These are phyloP conservation scores for Anser cygnoides DNA, from an alignment of 2,113 vertebrate genomes.

Conservation along the genomic window DNA sequence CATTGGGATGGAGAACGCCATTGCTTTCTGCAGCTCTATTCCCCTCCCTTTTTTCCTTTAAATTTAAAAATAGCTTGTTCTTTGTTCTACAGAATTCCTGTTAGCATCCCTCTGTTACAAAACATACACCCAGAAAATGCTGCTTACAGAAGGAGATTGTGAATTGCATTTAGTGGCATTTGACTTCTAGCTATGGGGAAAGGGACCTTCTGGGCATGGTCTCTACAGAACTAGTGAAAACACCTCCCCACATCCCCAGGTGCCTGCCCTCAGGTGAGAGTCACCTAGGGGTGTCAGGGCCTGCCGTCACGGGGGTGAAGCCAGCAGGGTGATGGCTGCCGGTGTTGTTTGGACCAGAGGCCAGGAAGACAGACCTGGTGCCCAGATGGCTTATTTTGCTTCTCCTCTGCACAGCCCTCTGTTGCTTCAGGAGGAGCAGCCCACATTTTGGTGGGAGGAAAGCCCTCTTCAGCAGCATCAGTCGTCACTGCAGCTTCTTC, in stretches of 20 bases:
- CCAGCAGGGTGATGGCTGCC: not conserved
- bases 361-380: fast-evolving
- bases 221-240: not conserved
- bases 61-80: not conserved
- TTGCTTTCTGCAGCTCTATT: not conserved
- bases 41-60: not conserved
- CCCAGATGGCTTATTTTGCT: not conserved
- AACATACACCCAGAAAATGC: not conserved
- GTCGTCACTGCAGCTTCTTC: not conserved
- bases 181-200: fast-evolving
- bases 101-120: not conserved
- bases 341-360: not conserved
- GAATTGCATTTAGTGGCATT: not conserved
- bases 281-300: fast-evolving
- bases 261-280: not conserved
- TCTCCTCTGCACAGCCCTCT: not conserved
- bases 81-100: not conserved
- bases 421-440: not conserved
- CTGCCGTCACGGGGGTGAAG: not conserved
- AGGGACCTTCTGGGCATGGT: not conserved
- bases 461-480: not conserved
- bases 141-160: not conserved
- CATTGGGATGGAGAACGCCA: not conserved
- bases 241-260: not conserved
- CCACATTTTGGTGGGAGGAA: not conserved